A percentile compares a stretch with the other conserved stretches of the same genome.
These are phyloP conservation scores for Phrynocephalus vlangalii DNA, from an alignment of 2,797 vertebrate species.

Conservation along the genomic window DNA sequence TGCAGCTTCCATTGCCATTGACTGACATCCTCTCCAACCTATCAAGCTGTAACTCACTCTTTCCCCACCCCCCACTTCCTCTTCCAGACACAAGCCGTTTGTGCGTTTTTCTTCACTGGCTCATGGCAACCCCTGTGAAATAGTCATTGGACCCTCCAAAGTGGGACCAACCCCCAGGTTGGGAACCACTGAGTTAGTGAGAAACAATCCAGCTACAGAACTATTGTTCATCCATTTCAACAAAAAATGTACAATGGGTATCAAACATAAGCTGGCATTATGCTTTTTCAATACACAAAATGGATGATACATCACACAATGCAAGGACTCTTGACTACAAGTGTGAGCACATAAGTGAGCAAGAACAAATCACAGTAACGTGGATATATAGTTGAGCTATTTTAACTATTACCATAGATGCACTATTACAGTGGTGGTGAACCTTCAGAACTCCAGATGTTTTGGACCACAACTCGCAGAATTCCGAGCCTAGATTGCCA, in stretches of 20 bases:
- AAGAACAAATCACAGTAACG: constrained; percentile 47
- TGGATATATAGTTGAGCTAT: constrained; percentile 14
- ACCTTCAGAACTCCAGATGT: too few species aligned
- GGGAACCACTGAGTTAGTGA: not conserved
- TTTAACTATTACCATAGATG: rapidly evolving
- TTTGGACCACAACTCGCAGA: too few species aligned
- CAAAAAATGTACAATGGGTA: not conserved
- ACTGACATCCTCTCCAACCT: too few species aligned
- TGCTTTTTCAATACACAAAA: not conserved
- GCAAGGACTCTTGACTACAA: constrained; percentile 59
- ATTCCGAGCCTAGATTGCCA: too few species aligned
- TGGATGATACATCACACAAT: constrained; percentile 14
- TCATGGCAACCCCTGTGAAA: too few species aligned
- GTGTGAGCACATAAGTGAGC: constrained; percentile 39
- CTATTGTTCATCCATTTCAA: not conserved
- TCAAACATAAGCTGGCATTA: not conserved
- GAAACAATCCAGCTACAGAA: not conserved
- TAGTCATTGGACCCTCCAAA: too few species aligned
- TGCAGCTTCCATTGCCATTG: too few species aligned
- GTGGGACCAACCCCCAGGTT: too few species aligned
- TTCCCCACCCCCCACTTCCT: too few species aligned
- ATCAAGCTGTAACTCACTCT: too few species aligned
- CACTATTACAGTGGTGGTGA: not conserved
- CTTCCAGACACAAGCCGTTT: too few species aligned
- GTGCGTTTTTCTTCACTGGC: too few species aligned